Evolutionary conservation across 2,888 invertebrate species (phyloP).

Genomic region (Heliconius sara): DNA sequence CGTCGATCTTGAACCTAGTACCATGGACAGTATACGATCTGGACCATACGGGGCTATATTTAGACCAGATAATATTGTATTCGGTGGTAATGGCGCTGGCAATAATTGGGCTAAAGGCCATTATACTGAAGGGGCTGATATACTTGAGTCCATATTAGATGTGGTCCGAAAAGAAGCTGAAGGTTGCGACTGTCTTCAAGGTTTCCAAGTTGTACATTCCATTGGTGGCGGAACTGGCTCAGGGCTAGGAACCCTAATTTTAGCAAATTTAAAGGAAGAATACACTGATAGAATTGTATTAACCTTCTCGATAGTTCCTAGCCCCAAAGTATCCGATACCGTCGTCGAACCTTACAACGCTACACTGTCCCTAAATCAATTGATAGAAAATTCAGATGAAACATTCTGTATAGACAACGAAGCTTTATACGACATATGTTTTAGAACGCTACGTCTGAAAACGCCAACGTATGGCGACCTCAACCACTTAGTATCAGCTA

Average conservation of each 20-base stretch:
- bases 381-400: conserved; percentile 87
- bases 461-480: conserved; percentile 91
- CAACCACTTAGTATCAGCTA: conserved; percentile 79
- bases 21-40: conserved; percentile 86
- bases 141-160: conserved; percentile 84
- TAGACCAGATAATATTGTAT: conserved; percentile 89
- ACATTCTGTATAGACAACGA: conserved; percentile 90
- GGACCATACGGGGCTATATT: conserved; percentile 87
- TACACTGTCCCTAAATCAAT: conserved; percentile 85
- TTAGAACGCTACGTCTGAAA: conserved; percentile 87
- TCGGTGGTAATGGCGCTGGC: conserved; percentile 83
- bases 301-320: conserved; percentile 88
- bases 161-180: conserved; percentile 85
- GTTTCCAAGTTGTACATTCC: conserved; percentile 87
- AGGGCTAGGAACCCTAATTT: conserved; percentile 88
- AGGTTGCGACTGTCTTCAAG: conserved; percentile 86
- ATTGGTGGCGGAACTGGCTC: conserved; percentile 90
- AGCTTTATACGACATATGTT: conserved; percentile 90
- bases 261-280: conserved; percentile 87
- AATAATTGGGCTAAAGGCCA: conserved; percentile 87
- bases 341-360: conserved; percentile 87
- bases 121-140: conserved; percentile 87
- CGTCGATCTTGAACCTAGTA: conserved; percentile 71
- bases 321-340: conserved; percentile 90
- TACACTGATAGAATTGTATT: conserved; percentile 89